phyloP scores from a whole-genome alignment of 2,888 invertebrate species.

The Prenolepis imparis region DNA sequence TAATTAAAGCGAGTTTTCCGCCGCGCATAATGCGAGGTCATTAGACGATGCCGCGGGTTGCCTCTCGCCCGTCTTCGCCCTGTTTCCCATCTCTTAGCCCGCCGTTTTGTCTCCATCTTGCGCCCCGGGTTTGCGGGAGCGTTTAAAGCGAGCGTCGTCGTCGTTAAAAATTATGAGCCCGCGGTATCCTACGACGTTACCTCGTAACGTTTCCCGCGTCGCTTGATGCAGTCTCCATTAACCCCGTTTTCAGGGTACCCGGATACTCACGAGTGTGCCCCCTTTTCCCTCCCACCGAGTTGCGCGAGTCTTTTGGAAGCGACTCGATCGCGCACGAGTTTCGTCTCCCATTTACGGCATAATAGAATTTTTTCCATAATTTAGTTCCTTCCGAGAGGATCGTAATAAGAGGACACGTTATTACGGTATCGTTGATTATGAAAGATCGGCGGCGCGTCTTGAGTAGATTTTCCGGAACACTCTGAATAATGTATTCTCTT shows the following conservation, averaged over 20 bases:
- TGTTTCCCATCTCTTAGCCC: conserved; percentile 43
- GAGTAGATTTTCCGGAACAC: background rate
- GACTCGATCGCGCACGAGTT: background rate
- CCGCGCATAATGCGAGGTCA: conserved; percentile 79
- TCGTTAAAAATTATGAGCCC: conserved; percentile 80
- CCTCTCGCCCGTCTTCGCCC: conserved; percentile 40
- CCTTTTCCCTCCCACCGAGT: background rate
- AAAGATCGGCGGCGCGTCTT: background rate
- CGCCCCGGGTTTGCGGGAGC: conserved; percentile 58
- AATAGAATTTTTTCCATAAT: conserved; percentile 16
- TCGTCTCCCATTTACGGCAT: background rate
- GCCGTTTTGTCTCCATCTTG: conserved; percentile 39
- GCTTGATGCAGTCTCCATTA: conserved; percentile 48
- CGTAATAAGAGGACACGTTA: background rate
- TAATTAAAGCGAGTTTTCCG: conserved; percentile 82
- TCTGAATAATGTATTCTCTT: background rate
- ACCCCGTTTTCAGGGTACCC: conserved; percentile 24
- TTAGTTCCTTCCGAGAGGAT: background rate
- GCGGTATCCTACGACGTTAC: conserved; percentile 49
- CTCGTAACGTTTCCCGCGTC: conserved; percentile 15
- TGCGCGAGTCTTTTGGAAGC: conserved; percentile 17
- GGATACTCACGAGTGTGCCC: background rate
- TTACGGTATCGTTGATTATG: background rate
- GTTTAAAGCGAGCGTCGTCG: conserved; percentile 66
- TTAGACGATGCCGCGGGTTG: conserved; percentile 75